A percentile compares a stretch with the other conserved stretches of the same genome.
Evolutionary conservation across 2,888 invertebrate species (phyloP).

Genomic region (Phragmatobia fuliginosa): DNA sequence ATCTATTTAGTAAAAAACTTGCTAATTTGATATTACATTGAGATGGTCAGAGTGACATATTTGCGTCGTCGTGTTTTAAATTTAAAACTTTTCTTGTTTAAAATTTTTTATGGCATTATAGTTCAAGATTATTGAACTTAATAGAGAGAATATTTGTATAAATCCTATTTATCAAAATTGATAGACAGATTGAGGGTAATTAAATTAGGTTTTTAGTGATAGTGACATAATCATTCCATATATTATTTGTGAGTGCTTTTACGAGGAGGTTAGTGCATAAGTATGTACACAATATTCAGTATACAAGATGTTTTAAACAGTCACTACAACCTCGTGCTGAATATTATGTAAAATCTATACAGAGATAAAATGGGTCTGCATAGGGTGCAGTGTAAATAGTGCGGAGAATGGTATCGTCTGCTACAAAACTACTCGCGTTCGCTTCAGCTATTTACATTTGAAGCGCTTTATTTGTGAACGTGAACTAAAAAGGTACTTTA

Average conservation of each 20-base stretch:
- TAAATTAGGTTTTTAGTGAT: too few relatives aligned
- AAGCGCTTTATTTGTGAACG: constrained; percentile 22
- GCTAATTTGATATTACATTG: too few relatives aligned
- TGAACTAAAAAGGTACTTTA: constrained; percentile 10
- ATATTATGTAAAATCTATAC: constrained; percentile 20
- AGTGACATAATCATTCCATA: neutral
- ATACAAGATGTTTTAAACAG: constrained; percentile 1
- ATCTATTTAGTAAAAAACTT: too few relatives aligned
- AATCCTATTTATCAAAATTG: too few relatives aligned
- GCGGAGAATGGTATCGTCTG: constrained; percentile 15
- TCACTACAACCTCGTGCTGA: constrained; percentile 11
- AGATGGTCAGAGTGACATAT: too few relatives aligned
- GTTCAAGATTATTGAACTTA: too few relatives aligned
- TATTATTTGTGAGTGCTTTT: neutral
- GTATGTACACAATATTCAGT: neutral
- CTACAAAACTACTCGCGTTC: constrained; percentile 19
- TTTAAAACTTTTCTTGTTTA: too few relatives aligned
- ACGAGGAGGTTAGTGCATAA: neutral
- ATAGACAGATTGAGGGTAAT: too few relatives aligned
- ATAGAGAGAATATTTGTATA: too few relatives aligned
- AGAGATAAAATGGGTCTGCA: constrained; percentile 20
- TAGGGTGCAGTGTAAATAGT: constrained; percentile 20
- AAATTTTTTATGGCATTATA: too few relatives aligned
- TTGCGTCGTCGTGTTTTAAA: too few relatives aligned
- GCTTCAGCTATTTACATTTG: constrained; percentile 24